Percentiles rank a stretch among this genome's conserved stretches.
Evolutionary conservation across 1,140 invertebrate genomes (phyloP).

Genomic region (Laupala kohalensis): DNA sequence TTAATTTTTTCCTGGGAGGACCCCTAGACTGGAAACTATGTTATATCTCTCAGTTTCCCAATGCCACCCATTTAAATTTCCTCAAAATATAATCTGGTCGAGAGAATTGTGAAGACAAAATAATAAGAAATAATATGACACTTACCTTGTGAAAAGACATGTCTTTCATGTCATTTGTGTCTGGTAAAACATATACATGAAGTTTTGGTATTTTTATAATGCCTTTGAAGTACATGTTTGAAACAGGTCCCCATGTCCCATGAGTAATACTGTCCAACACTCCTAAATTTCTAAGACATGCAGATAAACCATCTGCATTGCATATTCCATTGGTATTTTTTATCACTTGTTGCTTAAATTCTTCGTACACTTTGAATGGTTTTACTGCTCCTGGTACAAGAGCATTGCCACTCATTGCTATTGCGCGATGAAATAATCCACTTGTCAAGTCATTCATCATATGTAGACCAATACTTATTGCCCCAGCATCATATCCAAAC

Average conservation of each 20-base stretch:
- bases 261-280: background rate
- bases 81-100: too few relatives aligned
- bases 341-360: background rate
- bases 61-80: too few relatives aligned
- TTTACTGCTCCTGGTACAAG: slow-evolving; percentile 27
- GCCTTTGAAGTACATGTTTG: slow-evolving; percentile 36
- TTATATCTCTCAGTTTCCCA: too few relatives aligned
- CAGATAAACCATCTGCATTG: background rate
- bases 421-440: slow-evolving; percentile 47
- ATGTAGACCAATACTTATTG: slow-evolving; percentile 57
- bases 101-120: too few relatives aligned
- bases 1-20: too few relatives aligned
- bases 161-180: background rate
- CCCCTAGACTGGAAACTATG: too few relatives aligned
- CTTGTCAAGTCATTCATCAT: slow-evolving; percentile 41
- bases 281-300: background rate
- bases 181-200: background rate
- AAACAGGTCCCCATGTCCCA: slow-evolving; percentile 4
- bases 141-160: background rate
- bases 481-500: slow-evolving; percentile 74
- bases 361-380: background rate
- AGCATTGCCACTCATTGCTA: slow-evolving; percentile 60
- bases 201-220: slow-evolving; percentile 42
- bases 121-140: background rate
- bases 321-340: background rate